Percentiles rank a stretch among this genome's conserved stretches.
phyloP scores from a whole-genome alignment of 2,888 invertebrate species.

The Lepidocyrtoides sp. region DNA sequence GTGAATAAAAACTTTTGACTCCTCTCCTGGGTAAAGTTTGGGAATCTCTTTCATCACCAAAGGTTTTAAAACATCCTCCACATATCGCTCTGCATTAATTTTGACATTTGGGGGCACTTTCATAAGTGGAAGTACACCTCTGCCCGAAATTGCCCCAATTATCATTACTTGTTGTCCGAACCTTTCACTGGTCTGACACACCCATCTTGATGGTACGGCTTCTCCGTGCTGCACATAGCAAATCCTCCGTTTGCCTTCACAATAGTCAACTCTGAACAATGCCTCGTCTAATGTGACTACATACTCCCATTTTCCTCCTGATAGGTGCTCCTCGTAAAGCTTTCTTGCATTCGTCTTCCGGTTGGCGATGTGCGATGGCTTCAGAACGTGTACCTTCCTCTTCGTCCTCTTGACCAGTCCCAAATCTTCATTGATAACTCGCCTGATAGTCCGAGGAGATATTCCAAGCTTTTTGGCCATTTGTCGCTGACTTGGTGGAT shows the following conservation, averaged over 20 bases:
- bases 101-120: slow-evolving; percentile 73
- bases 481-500: slow-evolving; percentile 8
- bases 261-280: slow-evolving; percentile 25
- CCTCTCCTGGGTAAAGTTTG: slow-evolving; percentile 51
- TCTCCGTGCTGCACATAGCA: background rate
- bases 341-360: slow-evolving; percentile 32
- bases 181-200: background rate
- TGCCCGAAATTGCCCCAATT: slow-evolving; percentile 1
- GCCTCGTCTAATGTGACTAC: slow-evolving; percentile 44
- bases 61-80: slow-evolving; percentile 55
- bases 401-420: background rate
- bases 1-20: slow-evolving; percentile 56
- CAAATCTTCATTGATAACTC: slow-evolving; percentile 5
- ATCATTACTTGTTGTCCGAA: slow-evolving; percentile 11
- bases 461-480: background rate
- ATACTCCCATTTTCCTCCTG: slow-evolving; percentile 37
- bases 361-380: slow-evolving; percentile 9
- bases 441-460: background rate
- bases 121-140: slow-evolving; percentile 52
- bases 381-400: slow-evolving; percentile 16
- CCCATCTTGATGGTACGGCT: background rate
- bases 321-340: slow-evolving; percentile 6
- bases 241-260: background rate
- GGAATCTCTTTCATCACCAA: slow-evolving; percentile 58
- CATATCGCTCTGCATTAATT: slow-evolving; percentile 59